Percentiles rank a stretch among this genome's conserved stretches.
These are phyloP conservation scores for Xestia c-nigrum DNA, from an alignment of 2,888 invertebrate genomes.

Conservation along the genomic window DNA sequence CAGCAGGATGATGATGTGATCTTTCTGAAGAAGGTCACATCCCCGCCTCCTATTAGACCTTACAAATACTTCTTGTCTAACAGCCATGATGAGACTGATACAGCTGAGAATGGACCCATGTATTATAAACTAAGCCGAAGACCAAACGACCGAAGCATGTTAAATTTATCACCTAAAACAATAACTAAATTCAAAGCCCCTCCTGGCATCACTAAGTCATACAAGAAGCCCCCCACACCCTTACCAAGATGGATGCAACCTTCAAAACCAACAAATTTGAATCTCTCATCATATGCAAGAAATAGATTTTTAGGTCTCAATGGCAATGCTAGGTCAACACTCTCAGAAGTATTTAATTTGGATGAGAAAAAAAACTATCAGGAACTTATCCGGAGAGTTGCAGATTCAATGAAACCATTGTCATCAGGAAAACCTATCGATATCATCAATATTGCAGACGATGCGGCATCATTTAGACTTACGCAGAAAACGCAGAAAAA, in stretches of 20 bases:
- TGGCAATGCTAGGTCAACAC: slow-evolving; percentile 80
- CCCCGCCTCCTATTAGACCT: slow-evolving; percentile 77
- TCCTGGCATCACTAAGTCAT: slow-evolving; percentile 82
- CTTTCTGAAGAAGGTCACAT: slow-evolving; percentile 81
- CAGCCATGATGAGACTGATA: slow-evolving; percentile 67
- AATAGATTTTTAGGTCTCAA: slow-evolving; percentile 79
- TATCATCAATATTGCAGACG: slow-evolving; percentile 80
- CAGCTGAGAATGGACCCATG: slow-evolving; percentile 72
- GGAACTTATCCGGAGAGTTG: slow-evolving; percentile 87
- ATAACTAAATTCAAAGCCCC: slow-evolving; percentile 82
- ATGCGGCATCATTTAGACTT: slow-evolving; percentile 79
- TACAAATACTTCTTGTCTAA: slow-evolving; percentile 77
- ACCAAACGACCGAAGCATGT: slow-evolving; percentile 73
- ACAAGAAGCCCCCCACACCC: slow-evolving; percentile 78
- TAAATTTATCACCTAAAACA: slow-evolving; percentile 76
- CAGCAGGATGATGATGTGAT: slow-evolving; percentile 82
- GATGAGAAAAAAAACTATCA: slow-evolving; percentile 90
- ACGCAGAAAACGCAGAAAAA: slow-evolving; percentile 81
- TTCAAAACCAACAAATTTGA: slow-evolving; percentile 70
- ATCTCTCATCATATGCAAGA: slow-evolving; percentile 73
- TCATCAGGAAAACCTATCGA: slow-evolving; percentile 74
- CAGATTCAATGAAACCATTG: slow-evolving; percentile 75
- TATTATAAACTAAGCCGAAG: slow-evolving; percentile 79
- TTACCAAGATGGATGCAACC: slow-evolving; percentile 82
- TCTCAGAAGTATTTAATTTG: slow-evolving; percentile 89